Conservation (phyloP, 2,113 vertebrate genomes). For the Sapajus apella region DNA sequence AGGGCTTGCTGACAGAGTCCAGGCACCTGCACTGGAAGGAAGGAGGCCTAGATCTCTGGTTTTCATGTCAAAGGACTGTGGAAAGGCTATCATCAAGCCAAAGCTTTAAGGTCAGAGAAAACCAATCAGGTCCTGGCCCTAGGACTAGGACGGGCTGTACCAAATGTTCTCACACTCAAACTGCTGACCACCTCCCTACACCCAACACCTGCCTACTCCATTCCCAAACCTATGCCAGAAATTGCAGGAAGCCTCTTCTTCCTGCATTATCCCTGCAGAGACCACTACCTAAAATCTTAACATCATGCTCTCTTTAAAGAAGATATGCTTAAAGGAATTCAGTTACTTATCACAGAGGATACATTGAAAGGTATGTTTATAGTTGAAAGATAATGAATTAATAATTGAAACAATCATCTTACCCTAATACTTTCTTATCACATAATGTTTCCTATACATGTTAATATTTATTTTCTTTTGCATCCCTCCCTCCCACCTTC, state of each 20-base stretch:
- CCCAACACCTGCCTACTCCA: not conserved
- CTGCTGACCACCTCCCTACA: too few relatives aligned
- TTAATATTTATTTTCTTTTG: not conserved
- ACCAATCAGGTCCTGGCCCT: not conserved
- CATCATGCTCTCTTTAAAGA: not conserved
- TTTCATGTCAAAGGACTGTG: not conserved
- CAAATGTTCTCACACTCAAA: not conserved
- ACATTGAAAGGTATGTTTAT: not conserved
- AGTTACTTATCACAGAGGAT: not conserved
- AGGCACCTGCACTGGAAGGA: accelerated
- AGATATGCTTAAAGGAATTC: not conserved
- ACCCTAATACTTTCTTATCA: not conserved
- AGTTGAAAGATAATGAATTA: not conserved
- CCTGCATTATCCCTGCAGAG: not conserved
- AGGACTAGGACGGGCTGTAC: not conserved
- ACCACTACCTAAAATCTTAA: not conserved
- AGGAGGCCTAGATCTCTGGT: not conserved
- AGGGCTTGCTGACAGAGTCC: not conserved
- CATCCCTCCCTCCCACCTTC: too few relatives aligned
- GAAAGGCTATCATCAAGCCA: not conserved
- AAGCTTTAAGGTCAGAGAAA: not conserved
- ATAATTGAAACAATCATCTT: not conserved
- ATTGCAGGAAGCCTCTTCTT: not conserved
- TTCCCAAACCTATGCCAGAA: not conserved
- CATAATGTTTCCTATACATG: not conserved